A percentile compares a stretch with the other conserved stretches of the same genome.
These are phyloP conservation scores for Drosophila pseudoananassae DNA, from an alignment of 1,140 invertebrate genomes.

Conservation along the genomic window DNA sequence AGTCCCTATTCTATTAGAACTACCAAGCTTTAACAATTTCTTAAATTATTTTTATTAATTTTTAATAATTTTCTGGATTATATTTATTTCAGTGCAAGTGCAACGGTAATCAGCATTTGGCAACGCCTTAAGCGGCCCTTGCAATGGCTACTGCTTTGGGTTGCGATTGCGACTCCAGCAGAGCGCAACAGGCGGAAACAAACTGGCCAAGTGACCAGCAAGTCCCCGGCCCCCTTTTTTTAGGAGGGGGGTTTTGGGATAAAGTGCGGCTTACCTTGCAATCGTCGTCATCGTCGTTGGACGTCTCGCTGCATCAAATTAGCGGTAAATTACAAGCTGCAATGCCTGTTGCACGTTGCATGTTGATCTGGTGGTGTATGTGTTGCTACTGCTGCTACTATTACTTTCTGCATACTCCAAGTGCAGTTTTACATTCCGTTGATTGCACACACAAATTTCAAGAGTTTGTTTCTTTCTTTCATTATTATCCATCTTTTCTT, in stretches of 20 bases:
- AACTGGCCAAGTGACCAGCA: constrained; percentile 51
- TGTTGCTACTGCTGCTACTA: constrained; percentile 18
- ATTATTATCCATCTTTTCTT: not conserved
- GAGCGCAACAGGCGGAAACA: constrained; percentile 69
- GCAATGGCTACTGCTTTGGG: constrained; percentile 11
- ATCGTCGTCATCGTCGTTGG: constrained; percentile 39
- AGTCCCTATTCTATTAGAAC: no score
- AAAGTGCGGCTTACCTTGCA: constrained; percentile 3
- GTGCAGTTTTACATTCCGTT: constrained; percentile 55
- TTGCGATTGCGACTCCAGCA: constrained; percentile 25
- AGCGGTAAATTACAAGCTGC: constrained; percentile 76
- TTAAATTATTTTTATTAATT: not conserved
- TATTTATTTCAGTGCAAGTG: constrained; percentile 17
- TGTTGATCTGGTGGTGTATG: constrained; percentile 23
- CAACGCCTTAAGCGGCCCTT: constrained; percentile 30
- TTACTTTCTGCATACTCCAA: constrained; percentile 55
- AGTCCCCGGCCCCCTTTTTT: not conserved
- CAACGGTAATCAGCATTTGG: constrained; percentile 48
- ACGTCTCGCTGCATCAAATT: constrained; percentile 68
- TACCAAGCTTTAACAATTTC: no score
- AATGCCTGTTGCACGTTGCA: constrained; percentile 35
- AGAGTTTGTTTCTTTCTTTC: constrained; percentile 31
- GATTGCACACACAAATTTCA: constrained; percentile 67
- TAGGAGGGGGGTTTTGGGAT: not conserved
- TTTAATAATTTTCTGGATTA: not conserved